These are phyloP conservation scores for Lycopodina hypogea DNA, from an alignment of 37 sponge, comb jelly and placozoan genomes.

Conservation along the genomic window DNA sequence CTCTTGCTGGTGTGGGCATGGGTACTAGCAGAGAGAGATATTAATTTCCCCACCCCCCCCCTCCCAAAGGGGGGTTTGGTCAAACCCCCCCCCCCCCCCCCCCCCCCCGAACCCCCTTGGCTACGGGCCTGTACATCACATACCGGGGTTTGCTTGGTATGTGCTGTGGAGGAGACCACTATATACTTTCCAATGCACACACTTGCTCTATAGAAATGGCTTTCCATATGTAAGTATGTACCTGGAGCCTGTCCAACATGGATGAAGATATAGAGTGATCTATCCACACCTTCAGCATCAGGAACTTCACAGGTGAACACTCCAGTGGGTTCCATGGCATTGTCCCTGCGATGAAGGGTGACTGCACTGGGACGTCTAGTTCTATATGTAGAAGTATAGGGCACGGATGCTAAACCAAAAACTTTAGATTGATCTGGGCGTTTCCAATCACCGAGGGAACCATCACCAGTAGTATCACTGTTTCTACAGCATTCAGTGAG, in stretches of 20 bases:
- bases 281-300: background rate
- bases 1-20: too few species aligned
- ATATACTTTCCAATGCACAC: too few species aligned
- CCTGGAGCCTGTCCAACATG: background rate
- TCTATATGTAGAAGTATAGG: background rate
- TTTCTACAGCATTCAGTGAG: background rate
- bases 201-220: too few species aligned
- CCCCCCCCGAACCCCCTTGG: too few species aligned
- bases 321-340: background rate
- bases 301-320: conserved; percentile 24
- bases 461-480: background rate
- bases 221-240: too few species aligned
- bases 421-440: background rate
- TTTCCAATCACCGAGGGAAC: background rate
- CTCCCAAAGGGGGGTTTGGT: too few species aligned
- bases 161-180: too few species aligned
- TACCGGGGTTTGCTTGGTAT: too few species aligned
- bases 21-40: too few species aligned
- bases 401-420: background rate
- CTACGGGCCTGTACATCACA: too few species aligned
- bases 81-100: too few species aligned
- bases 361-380: conserved; percentile 1
- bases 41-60: too few species aligned
- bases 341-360: background rate
- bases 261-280: background rate